A percentile compares a stretch with the other conserved stretches of the same genome.
These are phyloP conservation scores for Esox niger DNA, from an alignment of 2,113 vertebrate genomes.

Conservation along the genomic window DNA sequence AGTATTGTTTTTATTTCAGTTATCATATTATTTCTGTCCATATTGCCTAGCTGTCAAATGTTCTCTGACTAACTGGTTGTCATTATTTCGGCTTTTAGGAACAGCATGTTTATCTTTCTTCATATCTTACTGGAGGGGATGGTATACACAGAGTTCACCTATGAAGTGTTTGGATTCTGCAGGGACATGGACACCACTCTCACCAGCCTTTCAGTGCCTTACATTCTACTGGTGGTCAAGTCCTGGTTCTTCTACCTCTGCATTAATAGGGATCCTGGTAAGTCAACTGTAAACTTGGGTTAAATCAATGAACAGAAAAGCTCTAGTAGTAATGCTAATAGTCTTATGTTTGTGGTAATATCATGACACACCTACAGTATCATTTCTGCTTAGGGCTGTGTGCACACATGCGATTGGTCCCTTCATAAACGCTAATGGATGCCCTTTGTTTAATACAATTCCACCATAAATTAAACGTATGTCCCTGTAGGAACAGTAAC, in stretches of 20 bases:
- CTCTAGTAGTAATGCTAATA: too few relatives aligned
- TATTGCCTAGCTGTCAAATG: too few relatives aligned
- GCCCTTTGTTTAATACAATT: neutral
- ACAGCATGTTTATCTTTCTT: conserved; percentile 78
- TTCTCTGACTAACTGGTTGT: neutral
- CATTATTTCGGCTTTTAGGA: conserved; percentile 68
- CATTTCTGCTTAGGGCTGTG: neutral
- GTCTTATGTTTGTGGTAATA: neutral
- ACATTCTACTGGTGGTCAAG: conserved; percentile 78
- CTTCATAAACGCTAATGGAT: neutral
- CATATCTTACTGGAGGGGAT: conserved; percentile 80
- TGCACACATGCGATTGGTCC: too few relatives aligned
- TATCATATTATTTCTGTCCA: too few relatives aligned
- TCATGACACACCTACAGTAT: neutral
- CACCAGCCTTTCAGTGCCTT: conserved; percentile 79
- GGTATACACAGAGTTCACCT: conserved; percentile 86
- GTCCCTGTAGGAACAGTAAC: conserved; percentile 78
- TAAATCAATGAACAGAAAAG: too few relatives aligned
- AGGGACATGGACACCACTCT: conserved; percentile 80
- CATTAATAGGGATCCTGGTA: conserved; percentile 83
- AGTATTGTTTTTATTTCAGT: too few relatives aligned
- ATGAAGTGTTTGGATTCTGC: conserved; percentile 85
- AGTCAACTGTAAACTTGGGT: conserved; percentile 14
- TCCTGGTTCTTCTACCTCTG: conserved; percentile 80
- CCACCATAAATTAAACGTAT: neutral